These are phyloP conservation scores for Hetaerina americana DNA, from an alignment of 1,140 invertebrate genomes.

Conservation along the genomic window DNA sequence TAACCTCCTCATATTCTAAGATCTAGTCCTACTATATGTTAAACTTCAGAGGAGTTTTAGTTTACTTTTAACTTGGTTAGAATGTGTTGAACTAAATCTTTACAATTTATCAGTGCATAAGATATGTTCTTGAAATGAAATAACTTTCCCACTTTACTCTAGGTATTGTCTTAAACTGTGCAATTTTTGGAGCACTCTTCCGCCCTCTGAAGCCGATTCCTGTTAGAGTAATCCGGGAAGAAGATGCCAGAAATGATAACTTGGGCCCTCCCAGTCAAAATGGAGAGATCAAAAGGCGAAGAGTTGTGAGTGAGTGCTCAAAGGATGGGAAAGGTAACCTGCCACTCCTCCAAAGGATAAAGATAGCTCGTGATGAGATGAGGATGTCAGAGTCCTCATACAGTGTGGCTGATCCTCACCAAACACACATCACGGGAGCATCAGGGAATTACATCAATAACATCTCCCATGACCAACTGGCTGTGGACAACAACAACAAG, in stretches of 20 bases:
- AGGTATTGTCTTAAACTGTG: slow-evolving; percentile 60
- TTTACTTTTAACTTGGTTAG: too few species aligned
- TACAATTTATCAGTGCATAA: too few species aligned
- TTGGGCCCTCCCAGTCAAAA: neutral
- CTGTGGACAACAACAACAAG: neutral
- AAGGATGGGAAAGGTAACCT: slow-evolving; percentile 25
- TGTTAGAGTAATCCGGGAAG: neutral
- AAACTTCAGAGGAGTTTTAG: too few species aligned
- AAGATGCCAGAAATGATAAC: neutral
- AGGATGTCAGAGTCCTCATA: slow-evolving; percentile 21
- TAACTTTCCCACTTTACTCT: slow-evolving; percentile 16
- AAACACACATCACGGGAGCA: slow-evolving; percentile 15
- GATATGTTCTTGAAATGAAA: neutral
- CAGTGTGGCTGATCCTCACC: slow-evolving; percentile 17
- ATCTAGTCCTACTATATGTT: too few species aligned
- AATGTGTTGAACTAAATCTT: too few species aligned
- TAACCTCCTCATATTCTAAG: too few species aligned
- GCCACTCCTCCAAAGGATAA: slow-evolving; percentile 29
- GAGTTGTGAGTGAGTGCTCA: slow-evolving; percentile 9
- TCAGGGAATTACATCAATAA: slow-evolving; percentile 35
- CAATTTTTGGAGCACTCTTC: slow-evolving; percentile 65
- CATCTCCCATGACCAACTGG: slow-evolving; percentile 27
- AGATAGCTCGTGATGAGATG: slow-evolving; percentile 30
- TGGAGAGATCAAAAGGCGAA: slow-evolving; percentile 4
- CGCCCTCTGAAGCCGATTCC: slow-evolving; percentile 55